These are phyloP conservation scores for Smutsia temminckii DNA, from an alignment of 2,797 vertebrate genomes.

Conservation along the genomic window DNA sequence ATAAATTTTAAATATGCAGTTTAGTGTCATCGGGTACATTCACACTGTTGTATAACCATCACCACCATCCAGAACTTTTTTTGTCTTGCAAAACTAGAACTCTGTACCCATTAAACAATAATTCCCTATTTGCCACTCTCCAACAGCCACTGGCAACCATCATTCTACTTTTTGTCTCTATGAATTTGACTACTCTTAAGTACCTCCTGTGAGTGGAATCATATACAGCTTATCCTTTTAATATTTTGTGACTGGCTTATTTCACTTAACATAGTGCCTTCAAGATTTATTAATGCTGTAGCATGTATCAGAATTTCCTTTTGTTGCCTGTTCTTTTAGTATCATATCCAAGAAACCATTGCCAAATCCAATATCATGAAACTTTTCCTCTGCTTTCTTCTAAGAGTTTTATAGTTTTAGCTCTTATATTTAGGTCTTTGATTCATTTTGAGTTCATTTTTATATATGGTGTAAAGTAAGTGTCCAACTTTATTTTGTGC, in stretches of 20 bases:
- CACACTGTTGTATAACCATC: not conserved
- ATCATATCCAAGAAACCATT: not conserved
- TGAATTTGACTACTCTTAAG: conserved; percentile 5
- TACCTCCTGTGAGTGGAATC: not conserved
- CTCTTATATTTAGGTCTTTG: not conserved
- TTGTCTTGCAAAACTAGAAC: not conserved
- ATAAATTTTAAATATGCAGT: not conserved
- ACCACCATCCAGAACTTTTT: not conserved
- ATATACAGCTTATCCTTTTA: not conserved
- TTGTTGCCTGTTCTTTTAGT: not conserved
- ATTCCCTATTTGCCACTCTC: not conserved
- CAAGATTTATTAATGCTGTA: not conserved
- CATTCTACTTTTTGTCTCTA: not conserved
- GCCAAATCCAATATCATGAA: conserved; percentile 4
- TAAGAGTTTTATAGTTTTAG: conserved; percentile 7
- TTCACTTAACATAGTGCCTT: not conserved
- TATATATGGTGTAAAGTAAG: not conserved
- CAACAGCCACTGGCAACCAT: not conserved
- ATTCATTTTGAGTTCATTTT: conserved; percentile 10
- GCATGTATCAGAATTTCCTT: not conserved
- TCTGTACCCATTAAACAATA: not conserved
- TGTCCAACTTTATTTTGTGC: not conserved
- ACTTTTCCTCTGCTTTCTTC: not conserved
- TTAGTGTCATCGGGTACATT: not conserved
- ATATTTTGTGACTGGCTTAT: not conserved